Conservation (phyloP, 1,140 invertebrate genomes). For the Bombyx mori region ASM3026992v2 NC_085118.1:9561501-9562000, state of each 20-base stretch:
- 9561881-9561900: conserved; percentile 89
- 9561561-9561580: conserved; percentile 85
- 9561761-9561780: conserved; percentile 88
- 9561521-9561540: conserved; percentile 92
- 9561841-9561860: conserved; percentile 88
- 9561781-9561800: conserved; percentile 86
- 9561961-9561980: conserved; percentile 87
- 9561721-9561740: conserved; percentile 90
- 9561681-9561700: conserved; percentile 94
- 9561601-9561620: conserved; percentile 87
- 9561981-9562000: conserved; percentile 87
- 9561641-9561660: conserved; percentile 93
- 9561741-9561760: conserved; percentile 90
- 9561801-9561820: conserved; percentile 92
- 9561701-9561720: conserved; percentile 89
- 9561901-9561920: conserved; percentile 90
- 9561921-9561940: conserved; percentile 89
- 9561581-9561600: conserved; percentile 85
- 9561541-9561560: conserved; percentile 86
- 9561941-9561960: conserved; percentile 90
- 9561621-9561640: conserved; percentile 92
- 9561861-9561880: conserved; percentile 90
- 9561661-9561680: conserved; percentile 87
- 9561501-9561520: conserved; percentile 90
- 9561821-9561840: conserved; percentile 88